These are phyloP conservation scores for Anthonomus grandis DNA, from an alignment of 1,140 invertebrate species.

Conservation along the genomic window DNA sequence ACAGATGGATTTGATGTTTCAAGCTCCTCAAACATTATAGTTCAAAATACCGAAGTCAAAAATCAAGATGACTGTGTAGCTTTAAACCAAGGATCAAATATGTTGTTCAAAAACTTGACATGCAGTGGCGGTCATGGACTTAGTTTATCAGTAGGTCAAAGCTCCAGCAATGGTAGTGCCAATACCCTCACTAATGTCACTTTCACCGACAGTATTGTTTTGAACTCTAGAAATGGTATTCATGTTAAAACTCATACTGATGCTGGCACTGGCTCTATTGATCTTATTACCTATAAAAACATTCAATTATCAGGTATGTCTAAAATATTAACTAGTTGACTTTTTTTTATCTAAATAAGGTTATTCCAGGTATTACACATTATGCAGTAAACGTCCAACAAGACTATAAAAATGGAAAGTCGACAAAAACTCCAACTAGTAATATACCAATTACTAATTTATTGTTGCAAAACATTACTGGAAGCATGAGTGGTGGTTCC, in stretches of 20 bases:
- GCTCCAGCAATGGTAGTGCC: conserved; percentile 1
- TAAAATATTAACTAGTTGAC: background rate
- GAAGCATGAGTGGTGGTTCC: background rate
- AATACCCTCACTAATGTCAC: conserved; percentile 23
- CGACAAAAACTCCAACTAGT: conserved; percentile 2
- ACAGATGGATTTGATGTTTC: conserved; percentile 29
- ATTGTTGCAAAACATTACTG: conserved; percentile 3
- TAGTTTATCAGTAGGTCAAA: conserved; percentile 23
- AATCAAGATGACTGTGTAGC: conserved; percentile 30
- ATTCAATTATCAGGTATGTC: conserved; percentile 21
- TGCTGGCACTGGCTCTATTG: conserved; percentile 14
- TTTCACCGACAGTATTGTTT: conserved; percentile 15
- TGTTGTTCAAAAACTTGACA: conserved; percentile 15
- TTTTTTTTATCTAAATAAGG: background rate
- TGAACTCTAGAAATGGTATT: conserved; percentile 22
- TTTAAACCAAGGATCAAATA: conserved; percentile 19
- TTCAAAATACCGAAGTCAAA: conserved; percentile 18
- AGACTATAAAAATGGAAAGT: conserved; percentile 9
- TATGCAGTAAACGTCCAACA: conserved; percentile 12
- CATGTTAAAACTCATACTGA: conserved; percentile 30
- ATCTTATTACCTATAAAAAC: conserved; percentile 23
- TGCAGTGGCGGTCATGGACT: conserved; percentile 27
- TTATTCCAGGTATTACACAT: conserved; percentile 14
- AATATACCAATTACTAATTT: conserved; percentile 15
- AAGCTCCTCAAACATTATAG: background rate